Base-by-base conservation (phyloP, 2,888 invertebrate species). In the Uloborus plumipes region DNA sequence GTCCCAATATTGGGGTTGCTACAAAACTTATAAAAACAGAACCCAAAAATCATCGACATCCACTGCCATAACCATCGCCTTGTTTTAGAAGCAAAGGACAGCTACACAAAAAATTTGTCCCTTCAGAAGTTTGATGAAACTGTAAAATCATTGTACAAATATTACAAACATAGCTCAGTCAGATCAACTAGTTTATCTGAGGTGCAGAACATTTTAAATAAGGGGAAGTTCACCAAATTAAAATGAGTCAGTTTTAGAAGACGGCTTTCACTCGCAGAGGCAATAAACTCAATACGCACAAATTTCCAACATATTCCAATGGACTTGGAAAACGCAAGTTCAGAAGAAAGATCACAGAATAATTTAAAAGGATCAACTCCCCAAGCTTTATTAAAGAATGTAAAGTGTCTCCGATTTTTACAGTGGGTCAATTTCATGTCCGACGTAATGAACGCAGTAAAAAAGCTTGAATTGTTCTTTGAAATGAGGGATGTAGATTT, bases 51-150 rank as follows among this genome's bases (percentile, higher is more conserved):
- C 49, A 65, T 49, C 39, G 1, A 39, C 18, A 49, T 65, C 1
- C 18, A 65, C 15, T 65, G 65, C 31, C 18, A 22, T 7, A 65
- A 50, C 15, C 65, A 65, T 49, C 39, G 65, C 39, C 49, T 65
- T 7, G 49, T 49, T 14, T 18, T 65, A 2, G 65, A 18, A 65
- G 49, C 65, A 7, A 65, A 65, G 2, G 6, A 47, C 3, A 18
- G 26, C 15, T 50, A 47, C 26, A 22, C 14, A n/a, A 1, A 22
- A 16, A n/a, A 16, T 2, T 15, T 2, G 4, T 20, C 26, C 6
- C 31, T 39, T 22, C 14, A 13, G 11, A 64, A 64, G 11, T 14
- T 26, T 20, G 64, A 64, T 64, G 64, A 31, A 64, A 26, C 26
- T 15, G 14, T 64, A 11, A 64, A 22, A 13, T 15, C 58, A 58